Base-by-base conservation (phyloP, 1,140 invertebrate species). In the Wiebesia pumilae region DNA sequence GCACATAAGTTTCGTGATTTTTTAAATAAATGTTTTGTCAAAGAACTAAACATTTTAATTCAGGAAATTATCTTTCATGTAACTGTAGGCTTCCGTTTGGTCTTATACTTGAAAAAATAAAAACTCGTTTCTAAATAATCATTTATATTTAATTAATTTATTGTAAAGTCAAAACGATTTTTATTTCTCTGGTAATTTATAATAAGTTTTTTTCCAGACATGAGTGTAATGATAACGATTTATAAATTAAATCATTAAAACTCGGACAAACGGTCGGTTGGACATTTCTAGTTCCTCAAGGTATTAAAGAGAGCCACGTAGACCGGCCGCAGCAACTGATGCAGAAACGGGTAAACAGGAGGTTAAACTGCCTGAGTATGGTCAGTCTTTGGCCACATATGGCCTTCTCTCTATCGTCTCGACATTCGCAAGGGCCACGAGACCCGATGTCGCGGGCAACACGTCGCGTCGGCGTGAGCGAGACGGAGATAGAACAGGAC, bases 11-110 rank as follows among this genome's bases (percentile, higher is more conserved):
- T 54, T 54, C 6, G 35, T 69, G 54, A 3, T 83, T 82, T 83
- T 86, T 82, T 82, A 83, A 83, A 86, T 83, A 86, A 86, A 86
- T 69, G 81, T 86, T 86, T 82, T 86, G 80, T 86, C 81, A 80
- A 58, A 12, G 62, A 86, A 71, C 81, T 54, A 21, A 71, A 62
- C 24, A 3, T 62, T 62, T 54, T 62, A 6, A 27, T 27, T 1
- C 24, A 7, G 24, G 10, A 27, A 27, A 24, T 62, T 62, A 62
- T 62, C 58, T 27, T 62, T 27, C 58, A 24, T 62, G 10, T 14
- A 62, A 62, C 27, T 62, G 58, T 24, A 62, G 58, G 58, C 21
- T 62, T 62, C 27, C 51, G 51, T 54, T 14, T 14, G 2, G 51
- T 16, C 19, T 54, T 54, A 16, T 16, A 7, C 10, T 54, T 19